A percentile compares a stretch with the other conserved stretches of the same genome.
Conservation (phyloP, 2,888 invertebrate genomes). For the Ptychoptera albimana region DNA sequence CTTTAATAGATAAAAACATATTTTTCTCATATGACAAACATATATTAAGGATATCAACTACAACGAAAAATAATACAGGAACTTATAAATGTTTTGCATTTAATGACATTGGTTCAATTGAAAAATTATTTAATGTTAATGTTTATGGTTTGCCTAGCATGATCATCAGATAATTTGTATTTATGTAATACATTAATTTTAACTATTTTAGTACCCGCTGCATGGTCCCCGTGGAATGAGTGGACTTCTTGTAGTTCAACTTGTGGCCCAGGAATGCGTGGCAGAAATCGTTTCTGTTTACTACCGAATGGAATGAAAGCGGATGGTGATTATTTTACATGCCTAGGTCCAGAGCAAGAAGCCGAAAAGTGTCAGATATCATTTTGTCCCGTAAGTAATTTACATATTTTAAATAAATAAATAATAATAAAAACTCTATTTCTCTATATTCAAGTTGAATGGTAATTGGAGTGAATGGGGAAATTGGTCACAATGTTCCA, state of each 20-base stretch:
- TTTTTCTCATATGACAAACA: constrained; percentile 6
- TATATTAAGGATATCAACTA: constrained; percentile 23
- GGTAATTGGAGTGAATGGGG: constrained; percentile 1
- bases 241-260: constrained; percentile 25
- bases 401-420: too few species aligned
- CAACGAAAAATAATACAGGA: constrained; percentile 32
- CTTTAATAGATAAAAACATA: background rate
- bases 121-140: constrained; percentile 23
- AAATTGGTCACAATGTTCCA: constrained; percentile 1
- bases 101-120: constrained; percentile 34
- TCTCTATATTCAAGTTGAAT: background rate
- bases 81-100: constrained; percentile 42
- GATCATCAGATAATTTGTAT: background rate
- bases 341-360: background rate
- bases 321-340: constrained; percentile 1
- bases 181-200: background rate
- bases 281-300: constrained; percentile 19
- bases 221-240: constrained; percentile 25
- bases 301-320: constrained; percentile 7
- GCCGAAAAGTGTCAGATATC: background rate
- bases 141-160: constrained; percentile 6
- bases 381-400: background rate
- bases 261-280: constrained; percentile 23
- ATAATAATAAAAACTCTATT: background rate
- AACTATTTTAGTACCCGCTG: constrained; percentile 17